Conservation (phyloP, 2,113 vertebrate species). For the Dinomys branickii region DNA sequence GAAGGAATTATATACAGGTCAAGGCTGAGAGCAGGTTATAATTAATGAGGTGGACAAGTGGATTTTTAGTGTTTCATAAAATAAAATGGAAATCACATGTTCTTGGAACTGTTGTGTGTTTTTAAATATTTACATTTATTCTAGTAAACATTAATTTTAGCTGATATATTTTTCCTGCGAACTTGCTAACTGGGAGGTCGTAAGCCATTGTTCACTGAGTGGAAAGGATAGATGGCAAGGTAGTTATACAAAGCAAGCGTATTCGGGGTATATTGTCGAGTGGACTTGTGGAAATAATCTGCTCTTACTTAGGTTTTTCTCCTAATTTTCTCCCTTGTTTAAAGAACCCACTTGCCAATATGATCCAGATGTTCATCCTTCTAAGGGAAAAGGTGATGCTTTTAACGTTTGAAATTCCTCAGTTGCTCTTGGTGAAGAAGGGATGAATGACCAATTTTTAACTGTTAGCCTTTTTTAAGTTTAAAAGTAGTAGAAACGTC, state of each 20-base stretch:
- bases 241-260: not conserved
- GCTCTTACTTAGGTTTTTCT: conserved; percentile 56
- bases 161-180: conserved; percentile 65
- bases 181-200: conserved; percentile 69
- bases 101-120: conserved; percentile 58
- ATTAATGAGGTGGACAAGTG: conserved; percentile 75
- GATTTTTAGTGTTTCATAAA: conserved; percentile 78
- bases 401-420: conserved; percentile 45
- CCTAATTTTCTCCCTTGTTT: conserved; percentile 52
- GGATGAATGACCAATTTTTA: not conserved
- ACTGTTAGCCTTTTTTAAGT: not conserved
- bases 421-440: conserved; percentile 20
- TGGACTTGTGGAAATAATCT: conserved; percentile 44
- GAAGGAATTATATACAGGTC: conserved; percentile 70
- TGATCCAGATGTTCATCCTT: conserved; percentile 68
- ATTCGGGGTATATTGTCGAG: conserved; percentile 21
- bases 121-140: conserved; percentile 77
- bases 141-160: conserved; percentile 74
- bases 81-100: conserved; percentile 79
- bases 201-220: conserved; percentile 59
- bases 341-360: conserved; percentile 66
- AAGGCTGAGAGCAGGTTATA: conserved; percentile 68
- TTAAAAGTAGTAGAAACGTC: conserved; percentile 23
- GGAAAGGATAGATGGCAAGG: conserved; percentile 37
- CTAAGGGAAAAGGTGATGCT: not conserved